Evolutionary conservation across 2,113 vertebrate species (phyloP).

Genomic region (Prochilodus magdalenae): DNA sequence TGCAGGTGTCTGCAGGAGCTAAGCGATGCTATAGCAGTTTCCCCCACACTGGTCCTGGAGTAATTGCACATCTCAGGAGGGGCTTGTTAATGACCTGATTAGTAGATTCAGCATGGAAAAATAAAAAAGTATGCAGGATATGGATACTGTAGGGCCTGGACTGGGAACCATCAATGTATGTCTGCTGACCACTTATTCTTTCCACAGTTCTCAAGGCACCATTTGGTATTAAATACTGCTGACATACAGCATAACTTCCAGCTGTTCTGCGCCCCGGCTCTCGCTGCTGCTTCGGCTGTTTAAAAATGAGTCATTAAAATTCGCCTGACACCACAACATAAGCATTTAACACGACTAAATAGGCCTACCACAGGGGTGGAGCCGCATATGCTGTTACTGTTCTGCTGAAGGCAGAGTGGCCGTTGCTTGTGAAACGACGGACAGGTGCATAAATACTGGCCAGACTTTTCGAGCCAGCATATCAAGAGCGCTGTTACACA

Average conservation of each 20-base stretch:
- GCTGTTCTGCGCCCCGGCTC: neutral
- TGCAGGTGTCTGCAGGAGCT: too few relatives aligned
- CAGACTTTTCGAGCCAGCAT: neutral
- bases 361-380: neutral
- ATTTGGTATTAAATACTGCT: slow-evolving; percentile 8
- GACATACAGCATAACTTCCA: neutral
- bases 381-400: neutral
- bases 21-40: too few relatives aligned
- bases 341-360: slow-evolving; percentile 19
- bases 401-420: neutral
- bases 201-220: neutral
- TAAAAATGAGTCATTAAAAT: slow-evolving; percentile 21
- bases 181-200: neutral
- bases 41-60: too few relatives aligned
- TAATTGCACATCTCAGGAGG: too few relatives aligned
- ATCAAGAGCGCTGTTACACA: slow-evolving; percentile 62
- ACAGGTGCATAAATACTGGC: slow-evolving; percentile 8
- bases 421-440: slow-evolving; percentile 1
- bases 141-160: too few relatives aligned
- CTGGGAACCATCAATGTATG: too few relatives aligned
- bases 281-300: neutral
- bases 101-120: too few relatives aligned
- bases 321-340: neutral
- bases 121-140: too few relatives aligned
- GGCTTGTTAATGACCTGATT: too few relatives aligned